These are phyloP conservation scores for Butorides virescens DNA, from an alignment of 2,113 vertebrate species.

Conservation along the genomic window DNA sequence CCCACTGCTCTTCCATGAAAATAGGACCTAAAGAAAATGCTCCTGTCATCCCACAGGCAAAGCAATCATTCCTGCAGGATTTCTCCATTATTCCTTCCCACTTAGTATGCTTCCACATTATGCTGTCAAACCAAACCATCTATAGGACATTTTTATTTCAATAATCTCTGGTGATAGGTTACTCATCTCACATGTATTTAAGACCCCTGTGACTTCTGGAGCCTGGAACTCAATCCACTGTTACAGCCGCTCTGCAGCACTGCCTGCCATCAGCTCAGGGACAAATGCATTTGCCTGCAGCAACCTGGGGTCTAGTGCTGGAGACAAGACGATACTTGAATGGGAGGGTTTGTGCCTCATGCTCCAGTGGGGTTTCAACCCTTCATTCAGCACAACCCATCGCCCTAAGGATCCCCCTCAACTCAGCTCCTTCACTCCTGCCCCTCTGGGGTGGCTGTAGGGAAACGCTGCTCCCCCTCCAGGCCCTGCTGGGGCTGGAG, in stretches of 20 bases:
- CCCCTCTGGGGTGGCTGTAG: background rate
- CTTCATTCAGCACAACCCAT: background rate
- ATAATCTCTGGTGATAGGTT: background rate
- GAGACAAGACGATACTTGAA: background rate
- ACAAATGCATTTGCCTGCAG: background rate
- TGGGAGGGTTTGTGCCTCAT: background rate
- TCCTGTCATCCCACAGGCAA: background rate
- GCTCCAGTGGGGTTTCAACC: background rate
- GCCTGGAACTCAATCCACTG: background rate
- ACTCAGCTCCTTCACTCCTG: background rate
- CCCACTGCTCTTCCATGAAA: background rate
- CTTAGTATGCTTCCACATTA: background rate
- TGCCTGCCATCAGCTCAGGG: background rate
- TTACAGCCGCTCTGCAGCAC: background rate
- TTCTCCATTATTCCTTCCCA: background rate
- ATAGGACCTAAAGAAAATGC: fast-evolving
- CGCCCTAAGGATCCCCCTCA: background rate
- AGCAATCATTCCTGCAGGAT: background rate
- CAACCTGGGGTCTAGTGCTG: background rate
- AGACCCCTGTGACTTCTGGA: background rate
- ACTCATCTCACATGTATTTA: background rate
- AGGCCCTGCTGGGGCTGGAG: background rate
- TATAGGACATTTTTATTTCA: background rate
- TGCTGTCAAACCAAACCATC: background rate
- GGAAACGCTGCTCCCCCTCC: background rate